Evolutionary conservation across 2,888 invertebrate species (phyloP), one percentile per base, ranked within the genome.

Genomic region (Drosophila paramelanica): DNA sequence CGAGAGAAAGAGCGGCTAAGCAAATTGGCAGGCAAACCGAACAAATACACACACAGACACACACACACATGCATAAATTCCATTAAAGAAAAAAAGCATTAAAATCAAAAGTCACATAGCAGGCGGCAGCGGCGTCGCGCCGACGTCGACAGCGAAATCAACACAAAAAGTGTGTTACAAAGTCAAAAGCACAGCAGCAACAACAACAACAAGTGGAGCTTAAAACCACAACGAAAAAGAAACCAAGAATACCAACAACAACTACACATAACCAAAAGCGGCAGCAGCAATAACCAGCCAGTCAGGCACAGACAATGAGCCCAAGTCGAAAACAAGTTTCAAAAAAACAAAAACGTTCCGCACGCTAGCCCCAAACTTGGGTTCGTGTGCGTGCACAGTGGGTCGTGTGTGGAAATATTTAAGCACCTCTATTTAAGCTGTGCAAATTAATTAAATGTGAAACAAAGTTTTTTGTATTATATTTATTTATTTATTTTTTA

Each of bases 161-260:
- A 70, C 69, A 83, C 78, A 78, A 89, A 89, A 85, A 86, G 70
- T 85, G 84, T 85, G 85, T 85, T 85, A 85, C 85, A 85, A 89
- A 85, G 90, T 85, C 85, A 85, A 86, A 88, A 80, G 73, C 86
- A 89, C 87, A 85, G 67, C 72, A 67, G 55, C 65, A 72, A 56
- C 81, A 77, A 64, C 79, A 82, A 71, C 79, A 82, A 71, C 89
- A 86, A 88, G 90, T 78, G 86, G 87, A 85, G 84, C 89, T 88
- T 73, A 89, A 87, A 77, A 73, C 77, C 83, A 86, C 83, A 67
- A 51, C 61, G 73, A 77, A 88, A 75, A 88, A 83, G 80, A 84
- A 74, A 86, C 89, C 79, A 78, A 81, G 88, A 89, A 84, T 70
- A 87, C 50, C 71, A 78, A 64, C 61, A 59, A 41, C 46, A 31